Evolutionary conservation across 2,888 invertebrate species (phyloP).

Genomic region (Amphimallon solstitiale): DNA sequence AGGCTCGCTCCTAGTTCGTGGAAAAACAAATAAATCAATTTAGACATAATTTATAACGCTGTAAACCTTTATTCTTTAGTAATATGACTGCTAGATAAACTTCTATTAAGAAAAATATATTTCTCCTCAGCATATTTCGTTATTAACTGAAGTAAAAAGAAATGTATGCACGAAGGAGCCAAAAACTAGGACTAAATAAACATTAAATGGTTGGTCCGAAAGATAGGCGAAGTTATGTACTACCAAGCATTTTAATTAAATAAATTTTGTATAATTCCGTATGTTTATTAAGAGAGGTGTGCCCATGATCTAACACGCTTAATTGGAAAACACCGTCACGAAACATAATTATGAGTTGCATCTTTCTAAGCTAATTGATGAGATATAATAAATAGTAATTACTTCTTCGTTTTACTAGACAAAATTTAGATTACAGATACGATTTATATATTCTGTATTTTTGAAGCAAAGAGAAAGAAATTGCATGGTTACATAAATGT

Average conservation of each 20-base stretch:
- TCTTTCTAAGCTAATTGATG: not conserved
- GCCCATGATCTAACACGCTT: constrained; percentile 5
- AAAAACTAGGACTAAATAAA: too few relatives aligned
- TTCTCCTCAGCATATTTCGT: not conserved
- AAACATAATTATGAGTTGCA: not conserved
- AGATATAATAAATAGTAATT: constrained; percentile 11
- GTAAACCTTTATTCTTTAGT: not conserved
- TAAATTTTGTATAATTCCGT: constrained; percentile 2
- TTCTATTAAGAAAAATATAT: not conserved
- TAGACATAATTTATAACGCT: constrained; percentile 18
- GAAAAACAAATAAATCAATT: constrained; percentile 22
- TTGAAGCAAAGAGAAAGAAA: too few relatives aligned
- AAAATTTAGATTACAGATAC: too few relatives aligned
- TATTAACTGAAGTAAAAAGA: too few relatives aligned
- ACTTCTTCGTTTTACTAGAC: too few relatives aligned
- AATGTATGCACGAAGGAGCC: too few relatives aligned
- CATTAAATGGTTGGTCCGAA: too few relatives aligned
- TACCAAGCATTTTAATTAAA: constrained; percentile 18
- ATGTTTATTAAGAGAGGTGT: not conserved
- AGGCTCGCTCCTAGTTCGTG: constrained; percentile 64
- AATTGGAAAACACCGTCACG: constrained; percentile 20
- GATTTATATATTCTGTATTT: too few relatives aligned
- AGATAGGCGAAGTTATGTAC: too few relatives aligned
- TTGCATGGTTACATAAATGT: too few relatives aligned
- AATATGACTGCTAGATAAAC: not conserved